A percentile compares a stretch with the other conserved stretches of the same genome.
Conservation (phyloP, 2,113 vertebrate genomes). For the Polypterus senegalus region DNA sequence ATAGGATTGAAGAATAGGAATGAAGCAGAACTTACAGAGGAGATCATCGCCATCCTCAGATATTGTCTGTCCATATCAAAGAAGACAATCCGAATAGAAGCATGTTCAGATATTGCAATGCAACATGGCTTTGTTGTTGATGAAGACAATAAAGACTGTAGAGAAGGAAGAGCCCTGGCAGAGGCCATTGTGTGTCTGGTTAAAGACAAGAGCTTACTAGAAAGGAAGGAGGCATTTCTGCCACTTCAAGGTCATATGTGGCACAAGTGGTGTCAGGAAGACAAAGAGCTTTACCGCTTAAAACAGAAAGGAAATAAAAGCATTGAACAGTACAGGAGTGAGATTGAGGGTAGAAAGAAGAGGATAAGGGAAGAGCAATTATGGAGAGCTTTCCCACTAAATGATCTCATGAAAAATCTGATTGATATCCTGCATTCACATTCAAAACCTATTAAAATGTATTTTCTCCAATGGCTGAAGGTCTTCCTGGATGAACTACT, state of each 20-base stretch:
- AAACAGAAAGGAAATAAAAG: conserved; percentile 29
- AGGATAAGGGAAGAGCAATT: conserved; percentile 19
- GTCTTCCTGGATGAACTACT: conserved; percentile 19
- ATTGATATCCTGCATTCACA: conserved; percentile 9
- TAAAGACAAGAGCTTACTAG: conserved; percentile 15
- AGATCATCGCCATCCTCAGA: conserved; percentile 22
- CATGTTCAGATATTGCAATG: conserved; percentile 14
- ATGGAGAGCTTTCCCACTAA: neutral
- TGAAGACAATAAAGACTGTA: conserved; percentile 9
- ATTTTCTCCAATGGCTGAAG: conserved; percentile 36
- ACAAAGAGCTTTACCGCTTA: conserved; percentile 32
- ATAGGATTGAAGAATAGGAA: conserved; percentile 29
- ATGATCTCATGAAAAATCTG: neutral
- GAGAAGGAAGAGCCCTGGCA: conserved; percentile 17
- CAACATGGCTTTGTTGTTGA: conserved; percentile 17
- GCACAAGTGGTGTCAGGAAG: conserved; percentile 29
- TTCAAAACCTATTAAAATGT: conserved; percentile 18
- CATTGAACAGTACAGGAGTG: conserved; percentile 35
- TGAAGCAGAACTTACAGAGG: conserved; percentile 12
- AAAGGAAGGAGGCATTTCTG: conserved; percentile 31
- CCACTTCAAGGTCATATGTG: conserved; percentile 34
- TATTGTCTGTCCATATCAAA: conserved; percentile 12
- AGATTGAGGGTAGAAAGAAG: conserved; percentile 29
- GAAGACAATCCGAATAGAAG: conserved; percentile 9
- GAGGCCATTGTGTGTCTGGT: conserved; percentile 14